Conservation (phyloP, 1,140 invertebrate genomes). For the Drosophila neocordata region DNA sequence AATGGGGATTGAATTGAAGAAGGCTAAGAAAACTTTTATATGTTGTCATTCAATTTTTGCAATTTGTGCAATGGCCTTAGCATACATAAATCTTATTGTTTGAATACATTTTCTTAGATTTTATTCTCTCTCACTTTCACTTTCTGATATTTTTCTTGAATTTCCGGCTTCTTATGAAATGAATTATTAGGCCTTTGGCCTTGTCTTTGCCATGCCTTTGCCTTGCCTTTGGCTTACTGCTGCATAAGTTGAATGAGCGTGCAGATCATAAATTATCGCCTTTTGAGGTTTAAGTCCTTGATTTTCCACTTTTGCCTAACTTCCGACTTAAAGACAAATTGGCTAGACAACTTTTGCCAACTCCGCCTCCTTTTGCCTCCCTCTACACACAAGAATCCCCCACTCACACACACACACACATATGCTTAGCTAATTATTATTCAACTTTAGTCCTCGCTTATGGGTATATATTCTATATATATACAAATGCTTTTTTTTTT, state of each 20-base stretch:
- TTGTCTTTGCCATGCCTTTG: not conserved
- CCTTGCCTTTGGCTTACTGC: not conserved
- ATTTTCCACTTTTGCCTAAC: slow-evolving; percentile 22
- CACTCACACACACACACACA: not conserved
- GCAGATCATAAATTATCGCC: slow-evolving; percentile 49
- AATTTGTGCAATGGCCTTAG: slow-evolving; percentile 51
- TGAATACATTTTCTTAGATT: not conserved
- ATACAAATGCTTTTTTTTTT: slow-evolving; percentile 7
- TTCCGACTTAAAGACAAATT: slow-evolving; percentile 48
- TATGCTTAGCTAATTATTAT: slow-evolving; percentile 36
- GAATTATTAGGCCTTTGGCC: slow-evolving; percentile 7
- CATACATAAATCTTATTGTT: slow-evolving; percentile 55
- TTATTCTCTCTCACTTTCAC: not conserved
- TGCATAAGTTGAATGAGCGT: not conserved
- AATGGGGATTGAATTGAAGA: not conserved
- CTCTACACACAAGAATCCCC: too few relatives aligned
- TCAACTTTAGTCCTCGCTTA: slow-evolving; percentile 20
- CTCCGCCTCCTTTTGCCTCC: not conserved
- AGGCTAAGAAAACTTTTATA: not conserved
- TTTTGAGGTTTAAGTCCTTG: slow-evolving; percentile 31
- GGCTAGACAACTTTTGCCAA: slow-evolving; percentile 16
- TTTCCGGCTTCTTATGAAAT: slow-evolving; percentile 64
- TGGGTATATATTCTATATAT: not conserved
- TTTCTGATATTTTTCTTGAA: slow-evolving; percentile 63
- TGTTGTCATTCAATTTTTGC: slow-evolving; percentile 70